A percentile compares a stretch with the other conserved stretches of the same genome.
Conservation (phyloP, 2,113 vertebrate species). For the Tachysurus fulvidraco region DNA sequence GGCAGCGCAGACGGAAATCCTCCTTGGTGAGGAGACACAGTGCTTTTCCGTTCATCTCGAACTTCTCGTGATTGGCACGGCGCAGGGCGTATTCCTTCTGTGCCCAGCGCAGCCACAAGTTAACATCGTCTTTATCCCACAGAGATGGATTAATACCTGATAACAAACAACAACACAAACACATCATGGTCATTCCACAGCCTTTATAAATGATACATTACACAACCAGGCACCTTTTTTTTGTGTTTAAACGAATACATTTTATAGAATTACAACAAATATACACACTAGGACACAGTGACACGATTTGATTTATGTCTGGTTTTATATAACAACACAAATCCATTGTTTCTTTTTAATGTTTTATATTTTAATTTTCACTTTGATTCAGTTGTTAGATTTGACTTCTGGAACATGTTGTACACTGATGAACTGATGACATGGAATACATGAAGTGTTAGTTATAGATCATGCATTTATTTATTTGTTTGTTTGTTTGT, state of each 20-base stretch:
- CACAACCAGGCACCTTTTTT: not conserved
- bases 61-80: slow-evolving; percentile 66
- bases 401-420: not conserved
- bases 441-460: not conserved
- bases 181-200: not conserved
- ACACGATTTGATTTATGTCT: not conserved
- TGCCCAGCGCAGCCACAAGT: slow-evolving; percentile 90
- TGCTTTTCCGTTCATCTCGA: slow-evolving; percentile 90
- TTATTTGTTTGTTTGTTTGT: not conserved
- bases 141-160: slow-evolving; percentile 88
- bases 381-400: not conserved
- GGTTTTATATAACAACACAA: not conserved
- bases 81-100: slow-evolving; percentile 84
- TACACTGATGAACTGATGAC: not conserved
- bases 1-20: slow-evolving; percentile 87
- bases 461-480: not conserved
- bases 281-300: not conserved
- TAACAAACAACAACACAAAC: not conserved
- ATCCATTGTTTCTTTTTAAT: not conserved
- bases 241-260: too few relatives aligned
- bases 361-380: not conserved
- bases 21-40: slow-evolving; percentile 92
- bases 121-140: slow-evolving; percentile 90
- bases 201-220: not conserved
- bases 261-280: not conserved